A percentile compares a stretch with the other conserved stretches of the same genome.
phyloP scores from a whole-genome alignment of 2,888 invertebrate species.

The Fragum whitleyi region DNA sequence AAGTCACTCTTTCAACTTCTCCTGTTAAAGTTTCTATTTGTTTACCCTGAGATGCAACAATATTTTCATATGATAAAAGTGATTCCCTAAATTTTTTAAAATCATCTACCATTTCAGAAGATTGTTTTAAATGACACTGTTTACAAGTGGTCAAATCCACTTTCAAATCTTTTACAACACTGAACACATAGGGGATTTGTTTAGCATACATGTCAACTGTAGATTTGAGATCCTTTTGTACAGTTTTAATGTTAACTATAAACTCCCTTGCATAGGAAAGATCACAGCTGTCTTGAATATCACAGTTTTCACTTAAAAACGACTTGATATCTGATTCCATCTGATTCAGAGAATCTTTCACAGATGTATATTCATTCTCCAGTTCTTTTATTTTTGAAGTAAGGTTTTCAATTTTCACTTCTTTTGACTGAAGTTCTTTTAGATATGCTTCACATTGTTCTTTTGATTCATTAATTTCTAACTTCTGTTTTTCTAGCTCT shows the following conservation, averaged over 20 bases:
- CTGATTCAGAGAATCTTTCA: constrained; percentile 13
- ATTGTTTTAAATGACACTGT: background rate
- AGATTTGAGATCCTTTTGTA: background rate
- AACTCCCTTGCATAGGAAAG: constrained; percentile 18
- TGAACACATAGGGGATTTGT: background rate
- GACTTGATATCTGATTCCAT: constrained; percentile 10
- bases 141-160: background rate
- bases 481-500: background rate
- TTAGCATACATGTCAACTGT: background rate
- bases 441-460: background rate
- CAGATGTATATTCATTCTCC: constrained; percentile 22
- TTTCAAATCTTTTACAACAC: background rate
- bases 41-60: background rate
- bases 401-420: background rate
- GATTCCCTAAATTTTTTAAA: background rate
- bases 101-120: constrained; percentile 5
- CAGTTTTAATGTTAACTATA: background rate
- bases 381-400: constrained; percentile 11
- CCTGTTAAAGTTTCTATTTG: background rate
- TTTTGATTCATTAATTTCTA: background rate
- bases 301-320: constrained; percentile 18
- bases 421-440: constrained; percentile 6
- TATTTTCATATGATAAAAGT: constrained; percentile 10
- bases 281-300: constrained; percentile 22
- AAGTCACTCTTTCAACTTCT: background rate